These are phyloP conservation scores for Idris sp. DNA, from an alignment of 1,140 invertebrate species.

Conservation along the genomic window DNA sequence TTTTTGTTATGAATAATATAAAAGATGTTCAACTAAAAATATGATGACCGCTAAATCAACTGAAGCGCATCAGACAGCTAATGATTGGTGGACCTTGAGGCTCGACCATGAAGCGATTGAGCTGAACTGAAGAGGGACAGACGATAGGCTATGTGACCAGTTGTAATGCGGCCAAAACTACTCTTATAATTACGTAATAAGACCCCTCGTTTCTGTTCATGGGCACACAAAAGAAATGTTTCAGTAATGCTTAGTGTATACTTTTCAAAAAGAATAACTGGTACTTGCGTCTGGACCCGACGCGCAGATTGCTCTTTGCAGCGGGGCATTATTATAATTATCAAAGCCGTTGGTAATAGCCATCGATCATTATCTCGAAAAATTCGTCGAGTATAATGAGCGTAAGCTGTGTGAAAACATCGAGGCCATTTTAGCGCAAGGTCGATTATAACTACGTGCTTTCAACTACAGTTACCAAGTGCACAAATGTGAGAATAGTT, in stretches of 20 bases:
- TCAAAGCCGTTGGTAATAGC: constrained; percentile 67
- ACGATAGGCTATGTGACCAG: constrained; percentile 48
- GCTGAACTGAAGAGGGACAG: constrained; percentile 35
- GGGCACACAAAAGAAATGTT: constrained; percentile 64
- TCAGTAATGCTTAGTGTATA: constrained; percentile 68
- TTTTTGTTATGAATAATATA: no score
- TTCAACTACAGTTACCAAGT: constrained; percentile 35
- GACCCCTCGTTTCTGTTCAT: constrained; percentile 61
- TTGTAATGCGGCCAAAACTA: constrained; percentile 72
- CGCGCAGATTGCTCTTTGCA: constrained; percentile 39
- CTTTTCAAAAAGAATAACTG: constrained; percentile 64
- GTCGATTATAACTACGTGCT: constrained; percentile 67
- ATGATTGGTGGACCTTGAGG: constrained; percentile 49
- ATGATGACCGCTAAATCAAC: constrained; percentile 17
- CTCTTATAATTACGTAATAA: constrained; percentile 76
- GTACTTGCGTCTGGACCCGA: constrained; percentile 61
- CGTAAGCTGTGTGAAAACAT: constrained; percentile 69
- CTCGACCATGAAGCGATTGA: constrained; percentile 47
- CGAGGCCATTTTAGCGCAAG: constrained; percentile 67
- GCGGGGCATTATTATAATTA: constrained; percentile 73
- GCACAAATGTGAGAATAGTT: constrained; percentile 47
- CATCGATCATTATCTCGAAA: constrained; percentile 67
- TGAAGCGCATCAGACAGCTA: constrained; percentile 40
- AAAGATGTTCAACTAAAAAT: not conserved
- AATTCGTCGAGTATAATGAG: constrained; percentile 49